These are phyloP conservation scores for Bucorvus abyssinicus DNA, from an alignment of 2,797 vertebrate species.

Conservation along the genomic window DNA sequence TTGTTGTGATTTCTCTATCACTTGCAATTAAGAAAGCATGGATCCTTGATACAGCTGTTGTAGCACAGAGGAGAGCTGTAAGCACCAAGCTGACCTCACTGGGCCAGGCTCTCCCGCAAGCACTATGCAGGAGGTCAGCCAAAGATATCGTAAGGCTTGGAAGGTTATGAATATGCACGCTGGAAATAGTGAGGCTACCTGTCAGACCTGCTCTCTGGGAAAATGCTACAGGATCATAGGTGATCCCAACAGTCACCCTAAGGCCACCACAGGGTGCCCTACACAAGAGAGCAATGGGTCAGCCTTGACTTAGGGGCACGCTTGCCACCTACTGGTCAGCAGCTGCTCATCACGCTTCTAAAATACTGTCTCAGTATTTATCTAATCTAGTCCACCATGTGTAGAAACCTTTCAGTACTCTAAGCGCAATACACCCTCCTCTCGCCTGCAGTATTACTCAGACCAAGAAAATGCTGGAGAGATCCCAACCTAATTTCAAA, in stretches of 20 bases:
- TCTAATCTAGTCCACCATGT: not conserved
- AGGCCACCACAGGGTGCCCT: not conserved
- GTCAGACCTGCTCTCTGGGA: not conserved
- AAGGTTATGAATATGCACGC: not conserved
- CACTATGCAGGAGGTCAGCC: not conserved
- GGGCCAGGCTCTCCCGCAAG: not conserved
- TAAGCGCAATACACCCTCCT: not conserved
- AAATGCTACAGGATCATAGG: not conserved
- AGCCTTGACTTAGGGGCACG: not conserved
- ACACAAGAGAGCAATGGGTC: not conserved
- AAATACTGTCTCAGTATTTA: not conserved
- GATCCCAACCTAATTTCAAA: not conserved
- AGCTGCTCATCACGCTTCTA: not conserved
- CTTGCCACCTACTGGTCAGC: constrained; percentile 4
- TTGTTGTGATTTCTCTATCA: not conserved
- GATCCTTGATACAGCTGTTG: not conserved
- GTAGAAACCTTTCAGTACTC: not conserved
- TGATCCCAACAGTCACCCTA: not conserved
- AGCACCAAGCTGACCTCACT: not conserved
- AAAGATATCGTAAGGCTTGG: not conserved
- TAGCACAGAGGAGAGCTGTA: not conserved
- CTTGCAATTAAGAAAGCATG: not conserved
- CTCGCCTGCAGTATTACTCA: not conserved
- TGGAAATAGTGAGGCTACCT: not conserved
- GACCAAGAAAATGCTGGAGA: not conserved